Percentiles rank a stretch among this genome's conserved stretches.
phyloP scores from a whole-genome alignment of 2,113 vertebrate genomes.

The Aspidoscelis tigris region DNA sequence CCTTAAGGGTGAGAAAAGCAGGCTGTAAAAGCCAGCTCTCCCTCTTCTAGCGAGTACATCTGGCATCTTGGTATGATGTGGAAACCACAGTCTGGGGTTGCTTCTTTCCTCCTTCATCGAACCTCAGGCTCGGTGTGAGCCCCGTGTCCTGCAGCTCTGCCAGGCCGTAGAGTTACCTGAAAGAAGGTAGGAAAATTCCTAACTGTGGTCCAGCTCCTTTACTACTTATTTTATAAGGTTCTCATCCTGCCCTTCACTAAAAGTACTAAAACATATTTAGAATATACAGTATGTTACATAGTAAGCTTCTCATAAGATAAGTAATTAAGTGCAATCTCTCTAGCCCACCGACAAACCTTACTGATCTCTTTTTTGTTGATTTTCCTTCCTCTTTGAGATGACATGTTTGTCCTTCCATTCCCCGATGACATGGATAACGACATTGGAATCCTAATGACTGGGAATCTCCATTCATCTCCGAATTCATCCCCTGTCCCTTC shows the following conservation, averaged over 20 bases:
- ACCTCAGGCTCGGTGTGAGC: too few species aligned
- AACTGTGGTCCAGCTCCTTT: neutral
- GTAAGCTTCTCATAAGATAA: neutral
- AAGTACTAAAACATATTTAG: neutral
- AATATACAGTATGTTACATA: neutral
- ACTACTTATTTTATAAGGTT: too few species aligned
- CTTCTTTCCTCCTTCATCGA: too few species aligned
- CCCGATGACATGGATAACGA: slow-evolving; percentile 98
- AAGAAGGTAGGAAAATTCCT: neutral
- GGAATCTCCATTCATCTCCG: slow-evolving; percentile 94
- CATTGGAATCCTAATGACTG: slow-evolving; percentile 94
- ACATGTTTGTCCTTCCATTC: slow-evolving; percentile 96
- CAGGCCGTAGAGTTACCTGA: too few species aligned
- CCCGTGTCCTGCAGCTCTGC: neutral
- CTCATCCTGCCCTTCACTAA: too few species aligned
- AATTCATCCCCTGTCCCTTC: slow-evolving; percentile 94
- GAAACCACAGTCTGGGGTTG: too few species aligned
- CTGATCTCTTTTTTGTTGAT: neutral
- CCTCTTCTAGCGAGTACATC: too few species aligned
- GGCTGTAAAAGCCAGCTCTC: too few species aligned
- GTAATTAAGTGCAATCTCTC: neutral
- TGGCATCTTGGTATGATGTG: too few species aligned
- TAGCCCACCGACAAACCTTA: neutral
- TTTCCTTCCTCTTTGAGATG: slow-evolving; percentile 75
- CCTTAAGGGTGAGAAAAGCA: too few species aligned